These are phyloP conservation scores for Philypnodon macrostomus DNA, from an alignment of 2,797 vertebrate species.

Conservation along the genomic window DNA sequence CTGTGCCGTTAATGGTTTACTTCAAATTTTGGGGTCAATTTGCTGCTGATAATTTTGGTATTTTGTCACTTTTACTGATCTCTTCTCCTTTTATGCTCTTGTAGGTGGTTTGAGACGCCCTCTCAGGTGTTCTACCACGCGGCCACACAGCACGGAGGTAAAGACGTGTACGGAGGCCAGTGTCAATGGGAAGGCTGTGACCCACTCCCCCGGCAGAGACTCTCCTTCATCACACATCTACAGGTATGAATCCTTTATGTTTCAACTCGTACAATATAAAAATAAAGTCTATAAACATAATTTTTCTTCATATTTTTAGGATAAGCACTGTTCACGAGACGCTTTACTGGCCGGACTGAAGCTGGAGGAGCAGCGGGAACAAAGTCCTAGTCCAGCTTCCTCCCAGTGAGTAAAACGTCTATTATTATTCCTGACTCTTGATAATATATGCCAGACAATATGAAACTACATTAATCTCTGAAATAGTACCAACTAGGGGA, in stretches of 20 bases:
- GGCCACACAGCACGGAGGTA: constrained; percentile 93
- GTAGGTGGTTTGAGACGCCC: constrained; percentile 97
- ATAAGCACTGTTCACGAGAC: constrained; percentile 99
- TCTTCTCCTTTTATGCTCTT: background rate
- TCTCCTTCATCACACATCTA: constrained; percentile 97
- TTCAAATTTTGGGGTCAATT: too few species aligned
- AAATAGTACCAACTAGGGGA: too few species aligned
- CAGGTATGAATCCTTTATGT: constrained; percentile 74
- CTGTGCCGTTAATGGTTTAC: too few species aligned
- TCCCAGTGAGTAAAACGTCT: constrained; percentile 82
- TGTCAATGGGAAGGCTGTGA: constrained; percentile 98
- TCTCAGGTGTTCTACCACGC: constrained; percentile 98
- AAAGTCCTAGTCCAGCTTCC: constrained; percentile 89
- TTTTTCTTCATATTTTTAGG: constrained; percentile 79
- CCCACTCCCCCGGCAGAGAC: constrained; percentile 93
- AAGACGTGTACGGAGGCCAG: constrained; percentile 90
- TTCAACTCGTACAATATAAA: too few species aligned
- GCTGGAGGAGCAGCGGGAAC: constrained; percentile 91
- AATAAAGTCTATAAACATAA: too few species aligned
- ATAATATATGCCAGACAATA: too few species aligned
- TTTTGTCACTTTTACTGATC: background rate
- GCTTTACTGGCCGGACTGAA: constrained; percentile 93
- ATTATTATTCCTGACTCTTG: too few species aligned
- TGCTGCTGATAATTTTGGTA: too few species aligned
- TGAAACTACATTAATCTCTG: too few species aligned